phyloP scores from a whole-genome alignment of 2,113 vertebrate species.

The Melanerpes aurifrons region DNA sequence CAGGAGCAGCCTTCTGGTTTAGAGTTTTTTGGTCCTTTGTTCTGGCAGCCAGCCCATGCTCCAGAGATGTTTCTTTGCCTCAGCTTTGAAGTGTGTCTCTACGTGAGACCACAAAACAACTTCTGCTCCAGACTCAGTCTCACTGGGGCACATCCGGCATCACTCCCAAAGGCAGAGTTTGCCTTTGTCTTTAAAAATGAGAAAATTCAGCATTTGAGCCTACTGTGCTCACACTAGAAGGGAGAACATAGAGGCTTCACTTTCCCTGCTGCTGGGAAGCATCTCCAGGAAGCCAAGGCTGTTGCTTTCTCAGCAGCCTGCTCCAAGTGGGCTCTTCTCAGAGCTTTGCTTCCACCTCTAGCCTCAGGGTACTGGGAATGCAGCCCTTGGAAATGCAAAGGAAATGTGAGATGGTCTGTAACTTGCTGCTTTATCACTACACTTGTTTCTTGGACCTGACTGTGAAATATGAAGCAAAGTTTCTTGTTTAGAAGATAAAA shows the following conservation, averaged over 20 bases:
- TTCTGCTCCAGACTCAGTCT: not conserved
- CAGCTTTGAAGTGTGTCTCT: not conserved
- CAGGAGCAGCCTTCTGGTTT: no score
- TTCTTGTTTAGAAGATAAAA: not conserved
- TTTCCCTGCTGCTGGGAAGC: not conserved
- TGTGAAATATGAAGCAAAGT: not conserved
- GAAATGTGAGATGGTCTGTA: not conserved
- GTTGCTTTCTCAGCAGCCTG: not conserved
- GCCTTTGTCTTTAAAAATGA: not conserved
- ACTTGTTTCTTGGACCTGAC: not conserved
- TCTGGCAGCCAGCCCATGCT: constrained; percentile 5
- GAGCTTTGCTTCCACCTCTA: not conserved
- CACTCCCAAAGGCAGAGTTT: not conserved
- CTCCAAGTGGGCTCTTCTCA: not conserved
- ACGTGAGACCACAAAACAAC: not conserved
- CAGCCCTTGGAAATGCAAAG: not conserved
- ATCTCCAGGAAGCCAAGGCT: not conserved
- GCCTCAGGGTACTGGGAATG: not conserved
- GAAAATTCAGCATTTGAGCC: not conserved
- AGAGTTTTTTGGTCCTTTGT: not conserved
- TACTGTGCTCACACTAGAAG: not conserved
- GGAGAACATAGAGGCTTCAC: not conserved
- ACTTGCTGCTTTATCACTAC: not conserved
- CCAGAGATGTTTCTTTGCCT: not conserved
- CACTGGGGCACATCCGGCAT: not conserved